phyloP scores from a whole-genome alignment of 1,140 invertebrate genomes.

The Neotoxoptera formosana region DNA sequence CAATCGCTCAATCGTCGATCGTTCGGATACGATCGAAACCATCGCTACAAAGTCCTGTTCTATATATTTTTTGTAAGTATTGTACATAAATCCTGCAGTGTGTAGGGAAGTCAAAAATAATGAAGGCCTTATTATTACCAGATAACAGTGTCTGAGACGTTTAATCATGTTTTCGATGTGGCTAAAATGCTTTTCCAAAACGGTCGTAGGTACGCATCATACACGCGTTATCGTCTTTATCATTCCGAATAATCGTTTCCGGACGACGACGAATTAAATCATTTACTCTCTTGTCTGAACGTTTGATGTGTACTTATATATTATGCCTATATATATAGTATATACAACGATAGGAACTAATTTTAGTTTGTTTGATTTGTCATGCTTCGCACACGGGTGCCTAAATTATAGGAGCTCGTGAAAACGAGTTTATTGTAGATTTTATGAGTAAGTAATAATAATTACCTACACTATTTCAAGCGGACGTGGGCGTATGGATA shows the following conservation, averaged over 20 bases:
- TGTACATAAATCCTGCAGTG: too few species aligned
- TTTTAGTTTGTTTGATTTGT: neutral
- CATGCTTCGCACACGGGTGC: neutral
- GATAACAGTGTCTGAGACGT: too few species aligned
- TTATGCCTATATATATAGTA: neutral
- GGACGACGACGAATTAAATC: neutral
- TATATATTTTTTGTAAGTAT: too few species aligned
- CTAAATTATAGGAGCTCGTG: neutral
- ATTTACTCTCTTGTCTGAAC: neutral
- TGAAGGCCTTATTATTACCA: neutral
- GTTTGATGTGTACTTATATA: neutral
- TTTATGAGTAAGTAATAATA: neutral
- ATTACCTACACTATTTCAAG: neutral
- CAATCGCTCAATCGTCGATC: too few species aligned
- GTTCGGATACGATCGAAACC: too few species aligned
- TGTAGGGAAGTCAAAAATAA: neutral
- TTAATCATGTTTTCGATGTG: too few species aligned
- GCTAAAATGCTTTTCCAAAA: neutral
- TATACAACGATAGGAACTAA: neutral
- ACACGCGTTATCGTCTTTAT: too few species aligned
- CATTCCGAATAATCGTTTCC: neutral
- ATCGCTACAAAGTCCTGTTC: too few species aligned
- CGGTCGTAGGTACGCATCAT: neutral
- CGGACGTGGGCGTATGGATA: neutral
- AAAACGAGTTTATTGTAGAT: neutral